Evolutionary conservation across 2,888 invertebrate species (phyloP), one percentile per base, ranked within the genome.

Genomic region (Nebria brevicollis): DNA sequence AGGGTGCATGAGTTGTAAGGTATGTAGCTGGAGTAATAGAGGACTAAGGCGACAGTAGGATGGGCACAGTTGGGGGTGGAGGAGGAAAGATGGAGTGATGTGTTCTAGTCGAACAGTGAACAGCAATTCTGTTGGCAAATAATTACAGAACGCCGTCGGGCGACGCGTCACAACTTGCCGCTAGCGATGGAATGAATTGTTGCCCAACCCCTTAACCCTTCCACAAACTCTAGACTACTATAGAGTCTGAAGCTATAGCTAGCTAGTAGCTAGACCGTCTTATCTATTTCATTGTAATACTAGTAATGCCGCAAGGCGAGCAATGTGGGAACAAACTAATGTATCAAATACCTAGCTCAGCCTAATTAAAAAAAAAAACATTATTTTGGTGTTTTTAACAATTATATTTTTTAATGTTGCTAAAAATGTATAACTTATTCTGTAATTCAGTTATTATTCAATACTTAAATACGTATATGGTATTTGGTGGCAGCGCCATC

Each of bases 61-160:
- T 34, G 11, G 68, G 25, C 25, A 10, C 70, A 25, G 70, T 7
- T 20, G 26, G 26, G 6, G 34, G 26, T 11, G 70, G 70, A 68
- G 70, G 34, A 25, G 10, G 70, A 70, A 34, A 70, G 70, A 70
- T 11, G 15, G 25, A 26, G 70, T 11, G 70, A 70, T 20, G 70
- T 25, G 70, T 70, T 26, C 25, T 34, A 70, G 26, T 70, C 70
- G 70, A 70, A 70, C 66, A 66, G 15, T 66, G 65, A 65, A 13
- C 25, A 66, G 70, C 34, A 70, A 34, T 70, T 70, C 26, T 70
- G 70, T 70, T 70, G 34, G 70, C 70, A 70, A 70, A 70, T 70
- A 70, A 70, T 70, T 70, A 70, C 70, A 70, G 34, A 70, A 34
- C 70, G 25, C 70, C 70, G n/a, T 25, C 7, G 34, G 70, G 70